Percentiles rank a stretch among this genome's conserved stretches.
These are phyloP conservation scores for Apamea crenata DNA, from an alignment of 2,888 invertebrate genomes.

Conservation along the genomic window DNA sequence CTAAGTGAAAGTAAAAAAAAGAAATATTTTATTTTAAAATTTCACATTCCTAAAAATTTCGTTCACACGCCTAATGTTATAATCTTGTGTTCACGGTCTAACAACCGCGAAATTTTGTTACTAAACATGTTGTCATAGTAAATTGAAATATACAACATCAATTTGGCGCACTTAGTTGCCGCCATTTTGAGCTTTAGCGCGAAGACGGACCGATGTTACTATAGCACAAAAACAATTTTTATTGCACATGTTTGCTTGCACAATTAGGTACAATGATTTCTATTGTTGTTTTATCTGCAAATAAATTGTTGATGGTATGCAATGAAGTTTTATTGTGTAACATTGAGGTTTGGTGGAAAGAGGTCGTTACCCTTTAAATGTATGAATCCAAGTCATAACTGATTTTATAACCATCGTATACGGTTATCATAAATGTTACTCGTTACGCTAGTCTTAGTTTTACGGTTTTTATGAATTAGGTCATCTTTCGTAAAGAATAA, in stretches of 20 bases:
- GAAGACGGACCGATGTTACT: conserved; percentile 26
- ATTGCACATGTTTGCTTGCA: conserved; percentile 61
- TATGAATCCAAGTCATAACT: conserved; percentile 46
- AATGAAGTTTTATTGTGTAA: conserved; percentile 64
- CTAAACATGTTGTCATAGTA: conserved; percentile 77
- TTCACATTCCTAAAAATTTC: conserved; percentile 78
- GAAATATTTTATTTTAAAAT: conserved; percentile 62
- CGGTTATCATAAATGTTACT: conserved; percentile 46
- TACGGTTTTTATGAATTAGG: conserved; percentile 16
- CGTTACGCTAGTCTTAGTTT: conserved; percentile 26
- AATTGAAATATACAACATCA: conserved; percentile 64
- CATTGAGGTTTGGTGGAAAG: conserved; percentile 40
- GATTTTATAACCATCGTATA: conserved; percentile 51
- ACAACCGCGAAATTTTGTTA: conserved; percentile 79
- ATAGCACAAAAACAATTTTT: conserved; percentile 28
- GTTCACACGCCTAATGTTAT: conserved; percentile 84
- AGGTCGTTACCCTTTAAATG: conserved; percentile 60
- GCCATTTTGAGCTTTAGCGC: conserved; percentile 50
- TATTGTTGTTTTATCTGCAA: conserved; percentile 65
- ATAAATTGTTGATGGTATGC: conserved; percentile 59
- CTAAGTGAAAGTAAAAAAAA: conserved; percentile 80
- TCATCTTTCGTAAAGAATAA: conserved; percentile 6
- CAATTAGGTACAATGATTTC: conserved; percentile 71
- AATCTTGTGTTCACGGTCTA: conserved; percentile 77
- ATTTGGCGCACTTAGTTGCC: conserved; percentile 39